phyloP scores from a whole-genome alignment of 2,113 vertebrate genomes.

The Todiramphus saurophagus region DNA sequence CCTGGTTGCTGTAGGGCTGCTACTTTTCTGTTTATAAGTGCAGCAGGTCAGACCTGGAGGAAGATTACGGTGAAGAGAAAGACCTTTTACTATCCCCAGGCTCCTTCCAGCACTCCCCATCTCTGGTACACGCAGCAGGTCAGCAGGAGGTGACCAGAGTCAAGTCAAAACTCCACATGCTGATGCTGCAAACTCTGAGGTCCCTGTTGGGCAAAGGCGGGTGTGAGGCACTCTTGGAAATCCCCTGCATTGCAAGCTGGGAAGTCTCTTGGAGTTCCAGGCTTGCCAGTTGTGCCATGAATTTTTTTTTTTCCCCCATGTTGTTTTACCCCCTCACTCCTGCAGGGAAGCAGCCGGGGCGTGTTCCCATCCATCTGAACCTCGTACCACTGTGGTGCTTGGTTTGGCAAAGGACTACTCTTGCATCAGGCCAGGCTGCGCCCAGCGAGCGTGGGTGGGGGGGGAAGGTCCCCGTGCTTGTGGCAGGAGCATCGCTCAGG shows the following conservation, averaged over 20 bases:
- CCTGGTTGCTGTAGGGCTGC: not conserved
- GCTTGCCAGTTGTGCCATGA: not conserved
- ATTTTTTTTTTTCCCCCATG: not conserved
- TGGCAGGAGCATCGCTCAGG: not conserved
- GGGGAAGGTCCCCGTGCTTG: not conserved
- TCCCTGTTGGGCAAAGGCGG: not conserved
- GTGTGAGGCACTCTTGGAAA: not conserved
- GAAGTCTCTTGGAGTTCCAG: not conserved
- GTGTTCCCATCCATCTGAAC: not conserved
- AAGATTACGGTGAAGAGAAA: not conserved
- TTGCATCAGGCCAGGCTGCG: not conserved
- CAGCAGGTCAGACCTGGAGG: rapidly evolving
- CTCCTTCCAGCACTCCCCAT: not conserved
- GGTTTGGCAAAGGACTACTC: not conserved
- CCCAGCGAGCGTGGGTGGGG: rapidly evolving
- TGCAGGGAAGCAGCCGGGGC: not conserved
- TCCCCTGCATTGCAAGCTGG: not conserved
- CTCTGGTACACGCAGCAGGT: not conserved
- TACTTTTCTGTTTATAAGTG: not conserved
- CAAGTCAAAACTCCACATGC: rapidly evolving
- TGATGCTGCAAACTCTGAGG: not conserved
- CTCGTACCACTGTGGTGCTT: not conserved
- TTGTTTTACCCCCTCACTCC: not conserved
- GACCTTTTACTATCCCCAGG: not conserved
- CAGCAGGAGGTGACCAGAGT: not conserved